Percentiles rank a stretch among this genome's conserved stretches.
Evolutionary conservation across 2,113 vertebrate species (phyloP).

Genomic region (Laticauda laticaudata): DNA sequence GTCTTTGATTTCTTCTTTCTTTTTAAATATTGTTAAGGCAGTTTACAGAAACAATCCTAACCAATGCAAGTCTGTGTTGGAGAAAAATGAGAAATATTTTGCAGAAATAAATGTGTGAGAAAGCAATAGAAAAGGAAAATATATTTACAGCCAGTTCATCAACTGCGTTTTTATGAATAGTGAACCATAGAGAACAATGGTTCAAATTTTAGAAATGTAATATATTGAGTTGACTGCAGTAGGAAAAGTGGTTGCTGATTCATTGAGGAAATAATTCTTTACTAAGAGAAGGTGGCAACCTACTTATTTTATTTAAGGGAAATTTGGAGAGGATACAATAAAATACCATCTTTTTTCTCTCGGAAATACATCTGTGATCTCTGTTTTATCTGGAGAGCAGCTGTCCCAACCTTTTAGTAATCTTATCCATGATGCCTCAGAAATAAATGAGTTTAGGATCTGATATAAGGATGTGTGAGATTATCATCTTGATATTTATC

Average conservation of each 20-base stretch:
- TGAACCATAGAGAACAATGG: background rate
- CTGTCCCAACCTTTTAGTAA: background rate
- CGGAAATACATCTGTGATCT: background rate
- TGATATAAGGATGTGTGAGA: background rate
- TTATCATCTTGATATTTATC: background rate
- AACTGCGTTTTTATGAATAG: background rate
- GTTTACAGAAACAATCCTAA: too few species aligned
- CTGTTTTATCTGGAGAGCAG: background rate
- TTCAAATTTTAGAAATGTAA: background rate
- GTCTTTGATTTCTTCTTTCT: slow-evolving; percentile 22
- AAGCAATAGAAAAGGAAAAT: background rate
- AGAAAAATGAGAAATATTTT: background rate
- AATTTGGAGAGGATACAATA: background rate
- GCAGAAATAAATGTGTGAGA: background rate
- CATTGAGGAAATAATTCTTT: too few species aligned
- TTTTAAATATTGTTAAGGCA: background rate
- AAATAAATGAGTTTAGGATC: background rate
- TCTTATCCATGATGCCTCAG: background rate
- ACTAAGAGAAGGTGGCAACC: background rate
- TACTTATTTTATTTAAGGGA: background rate
- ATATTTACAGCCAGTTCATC: background rate
- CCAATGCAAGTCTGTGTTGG: too few species aligned
- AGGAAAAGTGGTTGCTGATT: background rate
- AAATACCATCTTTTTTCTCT: background rate
- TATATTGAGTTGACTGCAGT: background rate